phyloP scores from a whole-genome alignment of 2,113 vertebrate genomes.

The Myotis brandtii region DNA sequence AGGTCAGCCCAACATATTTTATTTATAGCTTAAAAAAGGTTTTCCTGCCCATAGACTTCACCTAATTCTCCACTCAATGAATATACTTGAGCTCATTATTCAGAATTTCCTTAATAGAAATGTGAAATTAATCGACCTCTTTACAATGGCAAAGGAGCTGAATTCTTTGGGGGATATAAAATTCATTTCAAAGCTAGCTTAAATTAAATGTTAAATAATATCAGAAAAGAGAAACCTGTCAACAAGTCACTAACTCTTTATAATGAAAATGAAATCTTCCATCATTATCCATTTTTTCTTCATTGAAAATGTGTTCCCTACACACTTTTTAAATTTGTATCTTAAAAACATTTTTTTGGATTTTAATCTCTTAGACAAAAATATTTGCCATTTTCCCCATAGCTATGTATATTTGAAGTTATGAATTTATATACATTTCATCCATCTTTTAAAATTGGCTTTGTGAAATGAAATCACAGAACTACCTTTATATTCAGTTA shows the following conservation, averaged over 20 bases:
- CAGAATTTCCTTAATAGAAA: slow-evolving; percentile 9
- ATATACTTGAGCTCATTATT: neutral
- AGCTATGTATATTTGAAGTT: slow-evolving; percentile 44
- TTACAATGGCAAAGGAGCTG: neutral
- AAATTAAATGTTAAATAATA: slow-evolving; percentile 61
- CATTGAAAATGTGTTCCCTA: slow-evolving; percentile 18
- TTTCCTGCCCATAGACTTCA: neutral
- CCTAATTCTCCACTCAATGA: neutral
- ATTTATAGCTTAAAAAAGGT: neutral
- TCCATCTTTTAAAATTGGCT: slow-evolving; percentile 30
- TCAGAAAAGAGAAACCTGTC: slow-evolving; percentile 25
- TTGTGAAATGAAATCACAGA: slow-evolving; percentile 60
- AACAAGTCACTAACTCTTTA: slow-evolving; percentile 14
- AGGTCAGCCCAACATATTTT: neutral
- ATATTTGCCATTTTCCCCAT: slow-evolving; percentile 9
- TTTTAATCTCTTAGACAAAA: slow-evolving; percentile 59
- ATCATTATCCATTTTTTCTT: slow-evolving; percentile 39
- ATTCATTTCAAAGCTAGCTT: slow-evolving; percentile 45
- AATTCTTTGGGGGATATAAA: neutral
- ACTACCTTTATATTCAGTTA: slow-evolving; percentile 23
- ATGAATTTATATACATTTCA: slow-evolving; percentile 60
- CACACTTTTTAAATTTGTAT: slow-evolving; percentile 42
- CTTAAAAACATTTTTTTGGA: slow-evolving; percentile 57
- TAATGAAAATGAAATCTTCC: slow-evolving; percentile 53
- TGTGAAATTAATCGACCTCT: neutral